Conservation (phyloP, 1,140 invertebrate genomes). For the Armadillidium nasatum region DNA sequence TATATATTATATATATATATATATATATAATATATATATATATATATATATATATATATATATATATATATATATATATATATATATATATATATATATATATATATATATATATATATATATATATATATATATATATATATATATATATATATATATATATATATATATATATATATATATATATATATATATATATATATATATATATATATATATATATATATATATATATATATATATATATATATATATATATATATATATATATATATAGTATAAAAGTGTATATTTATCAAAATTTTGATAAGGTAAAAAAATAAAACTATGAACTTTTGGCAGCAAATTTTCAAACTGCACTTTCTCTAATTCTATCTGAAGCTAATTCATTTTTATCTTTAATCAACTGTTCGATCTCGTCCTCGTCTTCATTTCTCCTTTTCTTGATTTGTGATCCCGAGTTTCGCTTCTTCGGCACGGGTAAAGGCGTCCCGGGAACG, state of each 20-base stretch:
- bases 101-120: too few species aligned
- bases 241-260: conserved; percentile 15
- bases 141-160: conserved; percentile 2
- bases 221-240: conserved; percentile 12
- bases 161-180: conserved; percentile 15
- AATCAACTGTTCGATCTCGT: neutral
- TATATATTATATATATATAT: too few species aligned
- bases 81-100: too few species aligned
- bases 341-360: neutral
- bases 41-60: too few species aligned
- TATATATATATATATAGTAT: neutral
- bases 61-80: too few species aligned
- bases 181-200: neutral
- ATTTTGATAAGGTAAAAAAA: neutral
- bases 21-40: too few species aligned
- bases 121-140: too few species aligned
- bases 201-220: neutral
- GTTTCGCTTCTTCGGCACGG: neutral
- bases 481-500: too few species aligned
- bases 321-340: neutral
- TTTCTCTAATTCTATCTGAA: neutral
- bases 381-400: neutral
- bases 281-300: neutral
- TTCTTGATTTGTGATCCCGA: neutral
- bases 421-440: neutral